Evolutionary conservation across 1,140 invertebrate genomes (phyloP), one percentile per base, ranked within the genome.

Genomic region (Sesamia nonagrioides): DNA sequence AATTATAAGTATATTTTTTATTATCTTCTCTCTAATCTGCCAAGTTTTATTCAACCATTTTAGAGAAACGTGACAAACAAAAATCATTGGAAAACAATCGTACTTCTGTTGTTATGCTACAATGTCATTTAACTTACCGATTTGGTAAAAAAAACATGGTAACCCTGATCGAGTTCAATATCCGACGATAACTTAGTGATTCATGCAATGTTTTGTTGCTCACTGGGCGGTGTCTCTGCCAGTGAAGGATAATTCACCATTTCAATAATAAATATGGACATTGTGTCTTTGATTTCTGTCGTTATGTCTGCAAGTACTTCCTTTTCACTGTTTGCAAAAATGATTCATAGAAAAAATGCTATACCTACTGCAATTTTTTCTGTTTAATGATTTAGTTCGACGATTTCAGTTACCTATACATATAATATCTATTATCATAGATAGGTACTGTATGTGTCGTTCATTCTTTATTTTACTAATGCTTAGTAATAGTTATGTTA

Each of bases 141-240:
- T 66, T 66, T 42, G 37, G 61, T 69, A 69, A 69, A 69, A n/a
- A 68, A 50, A 48, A 48, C 42, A 50, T 69, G 66, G 66, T 33
- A 33, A 45, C 66, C 66, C 66, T 50, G 66, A 50, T 27, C 42
- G 42, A 21, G 66, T 69, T 69, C 66, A 69, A 69, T 69, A 69
- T 50, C 66, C 66, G 42, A 69, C 66, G 66, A 50, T 69, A 69
- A 69, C 66, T 69, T 69, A 69, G 66, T 69, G 66, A 69, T 69
- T 69, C 66, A 69, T 69, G 42, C 66, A 33, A 69, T 45, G 40
- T 69, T 69, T 69, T 69, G 66, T 69, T 69, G 66, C 21, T 69
- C 66, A n/a, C 42, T 8, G 27, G 27, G 35, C 35, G 58, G 7
- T 56, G 18, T n/a, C 60, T 68, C 7, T 27, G 66, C 50, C 42